Percentiles rank a stretch among this genome's conserved stretches.
Evolutionary conservation across 2,113 vertebrate species (phyloP).

Genomic region (Chinchilla lanigera): DNA sequence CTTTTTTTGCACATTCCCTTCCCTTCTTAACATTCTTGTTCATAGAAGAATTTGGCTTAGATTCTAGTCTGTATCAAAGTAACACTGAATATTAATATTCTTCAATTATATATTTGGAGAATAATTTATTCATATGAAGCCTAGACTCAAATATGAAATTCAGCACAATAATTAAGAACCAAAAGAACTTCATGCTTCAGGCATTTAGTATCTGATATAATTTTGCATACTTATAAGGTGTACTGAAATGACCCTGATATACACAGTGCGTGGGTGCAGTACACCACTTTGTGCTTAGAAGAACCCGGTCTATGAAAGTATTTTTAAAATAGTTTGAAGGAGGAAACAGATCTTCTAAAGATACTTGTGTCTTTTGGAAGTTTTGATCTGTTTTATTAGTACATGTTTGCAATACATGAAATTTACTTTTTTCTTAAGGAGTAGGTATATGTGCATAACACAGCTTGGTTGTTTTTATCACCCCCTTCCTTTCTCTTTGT

Average conservation of each 20-base stretch:
- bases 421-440: not conserved
- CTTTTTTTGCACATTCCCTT: not conserved
- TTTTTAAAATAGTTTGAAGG: slow-evolving; percentile 48
- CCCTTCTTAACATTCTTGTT: slow-evolving; percentile 50
- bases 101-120: slow-evolving; percentile 72
- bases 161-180: slow-evolving; percentile 66
- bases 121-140: slow-evolving; percentile 73
- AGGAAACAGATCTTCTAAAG: not conserved
- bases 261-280: not conserved
- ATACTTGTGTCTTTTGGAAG: not conserved
- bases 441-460: not conserved
- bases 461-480: not conserved
- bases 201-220: slow-evolving; percentile 60
- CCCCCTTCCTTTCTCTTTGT: not conserved
- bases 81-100: slow-evolving; percentile 68
- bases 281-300: slow-evolving; percentile 59
- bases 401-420: not conserved
- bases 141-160: slow-evolving; percentile 68
- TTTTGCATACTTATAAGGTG: slow-evolving; percentile 60
- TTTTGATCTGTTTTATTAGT: not conserved
- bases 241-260: slow-evolving; percentile 43
- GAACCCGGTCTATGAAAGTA: not conserved
- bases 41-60: slow-evolving; percentile 56
- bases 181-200: slow-evolving; percentile 47
- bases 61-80: slow-evolving; percentile 53